Base-by-base conservation (phyloP, 30 jellyfish, hydroid and myxozoan species). In the Turritopsis rubra region DNA sequence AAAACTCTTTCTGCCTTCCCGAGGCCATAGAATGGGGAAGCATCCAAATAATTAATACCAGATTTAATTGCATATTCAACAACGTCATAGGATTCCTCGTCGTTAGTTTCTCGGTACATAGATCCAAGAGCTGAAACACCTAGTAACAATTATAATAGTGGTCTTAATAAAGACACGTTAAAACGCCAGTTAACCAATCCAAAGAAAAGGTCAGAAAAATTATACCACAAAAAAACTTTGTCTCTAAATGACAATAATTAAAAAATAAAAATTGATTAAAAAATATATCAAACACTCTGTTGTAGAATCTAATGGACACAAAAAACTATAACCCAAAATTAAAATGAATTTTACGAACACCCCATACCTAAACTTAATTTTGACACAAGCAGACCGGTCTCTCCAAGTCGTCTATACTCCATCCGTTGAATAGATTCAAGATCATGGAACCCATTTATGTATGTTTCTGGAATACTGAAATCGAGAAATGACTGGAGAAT, bases 11-110 rank as follows among this genome's bases (percentile, higher is more conserved):
- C 96, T 82, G 86, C 93, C 68, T 86, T 80, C 18, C 93, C 93
- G 81, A 78, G 87, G 9, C 95, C 97, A 83, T 86, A 86, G 96
- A 96, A 90, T n/a, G 96, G 96, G 26, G 97, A 90, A 29, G 93
- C 93, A 87, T 90, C 97, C 29, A 85, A 71, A 88, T 89, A 89
- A 52, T 85, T 85, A 22, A 89, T 89, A 7, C 97, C 97, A 71
- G 89, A 65, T 60, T 89, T 89, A 1, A 81, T 84, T 7, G 95
- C 95, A 4, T 81, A 87, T 74, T 85, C 91, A 28, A 89, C 89
- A 21, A 89, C 95, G 18, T 82, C 85, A 88, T 72, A 78, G 29
- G 93, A 85, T 52, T 89, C 91, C 1, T 81, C 29, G 28, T 89
- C 95, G 28, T 71, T 80, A 21, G 91, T 85, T 22, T 87, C 81